Percentiles rank a stretch among this genome's conserved stretches.
phyloP scores from a whole-genome alignment of 2,113 vertebrate species.

The Percina caprodes region DNA sequence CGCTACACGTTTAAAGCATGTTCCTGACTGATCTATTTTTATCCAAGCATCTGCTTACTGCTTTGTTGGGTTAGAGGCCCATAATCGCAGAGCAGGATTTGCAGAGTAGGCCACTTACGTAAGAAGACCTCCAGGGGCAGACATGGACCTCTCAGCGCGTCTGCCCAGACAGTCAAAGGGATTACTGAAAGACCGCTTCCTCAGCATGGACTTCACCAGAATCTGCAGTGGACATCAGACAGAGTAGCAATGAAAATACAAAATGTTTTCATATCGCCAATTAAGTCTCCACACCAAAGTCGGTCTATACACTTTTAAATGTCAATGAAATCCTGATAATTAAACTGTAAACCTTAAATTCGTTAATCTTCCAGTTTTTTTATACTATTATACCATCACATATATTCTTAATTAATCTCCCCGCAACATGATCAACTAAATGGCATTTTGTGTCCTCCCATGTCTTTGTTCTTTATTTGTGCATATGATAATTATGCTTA shows the following conservation, averaged over 20 bases:
- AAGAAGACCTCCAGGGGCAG: constrained; percentile 91
- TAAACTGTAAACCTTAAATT: not conserved
- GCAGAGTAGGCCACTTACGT: constrained; percentile 85
- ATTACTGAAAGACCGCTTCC: constrained; percentile 96
- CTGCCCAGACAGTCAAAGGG: constrained; percentile 89
- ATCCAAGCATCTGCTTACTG: constrained; percentile 62
- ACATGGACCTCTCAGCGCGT: constrained; percentile 92
- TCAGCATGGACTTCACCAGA: constrained; percentile 96
- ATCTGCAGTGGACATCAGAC: constrained; percentile 83
- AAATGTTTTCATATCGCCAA: no score
- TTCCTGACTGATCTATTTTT: constrained; percentile 55
- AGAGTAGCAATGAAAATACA: not conserved
- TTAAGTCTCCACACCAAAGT: not conserved
- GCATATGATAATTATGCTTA: no score
- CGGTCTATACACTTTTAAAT: not conserved
- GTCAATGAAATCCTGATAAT: not conserved
- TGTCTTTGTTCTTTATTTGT: not conserved
- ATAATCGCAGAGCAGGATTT: constrained; percentile 70
- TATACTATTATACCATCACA: not conserved
- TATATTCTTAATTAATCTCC: not conserved
- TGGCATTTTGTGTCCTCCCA: not conserved
- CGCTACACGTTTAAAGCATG: constrained; percentile 7
- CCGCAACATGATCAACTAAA: not conserved
- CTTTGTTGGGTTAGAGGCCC: constrained; percentile 54
- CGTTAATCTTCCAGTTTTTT: not conserved